Conservation (phyloP, 2,797 vertebrate genomes). For the Notolabrus celidotus region DNA sequence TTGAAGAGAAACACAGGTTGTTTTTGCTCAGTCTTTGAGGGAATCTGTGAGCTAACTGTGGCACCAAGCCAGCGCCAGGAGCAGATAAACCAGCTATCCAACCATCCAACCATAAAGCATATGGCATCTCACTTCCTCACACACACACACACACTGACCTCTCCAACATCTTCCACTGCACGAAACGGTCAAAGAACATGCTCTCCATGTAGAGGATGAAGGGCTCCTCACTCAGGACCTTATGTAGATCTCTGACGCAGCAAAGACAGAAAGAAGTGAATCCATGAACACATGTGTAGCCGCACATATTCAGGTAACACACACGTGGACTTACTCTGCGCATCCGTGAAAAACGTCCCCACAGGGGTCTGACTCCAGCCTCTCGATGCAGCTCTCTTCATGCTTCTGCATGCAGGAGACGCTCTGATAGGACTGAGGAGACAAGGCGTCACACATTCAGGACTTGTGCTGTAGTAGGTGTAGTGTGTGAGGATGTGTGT, state of each 20-base stretch:
- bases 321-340: conserved; percentile 77
- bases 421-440: conserved; percentile 77
- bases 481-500: no score
- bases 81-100: conserved; percentile 27
- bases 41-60: neutral
- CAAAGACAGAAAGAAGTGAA: conserved; percentile 7
- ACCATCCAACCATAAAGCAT: neutral
- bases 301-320: neutral
- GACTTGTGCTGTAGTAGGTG: no score
- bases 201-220: conserved; percentile 85
- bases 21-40: neutral
- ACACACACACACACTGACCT: conserved; percentile 73
- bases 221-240: conserved; percentile 75
- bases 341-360: conserved; percentile 85
- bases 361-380: conserved; percentile 72
- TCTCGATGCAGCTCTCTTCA: conserved; percentile 65
- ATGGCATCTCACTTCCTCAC: neutral
- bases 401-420: conserved; percentile 68
- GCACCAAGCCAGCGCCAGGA: neutral
- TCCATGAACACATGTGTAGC: neutral
- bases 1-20: conserved; percentile 59
- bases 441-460: conserved; percentile 13
- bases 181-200: conserved; percentile 88
- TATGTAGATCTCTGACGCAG: conserved; percentile 75
- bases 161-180: conserved; percentile 89